A percentile compares a stretch with the other conserved stretches of the same genome.
Conservation (phyloP, 2,797 vertebrate genomes). For the Oophaga sylvatica region DNA sequence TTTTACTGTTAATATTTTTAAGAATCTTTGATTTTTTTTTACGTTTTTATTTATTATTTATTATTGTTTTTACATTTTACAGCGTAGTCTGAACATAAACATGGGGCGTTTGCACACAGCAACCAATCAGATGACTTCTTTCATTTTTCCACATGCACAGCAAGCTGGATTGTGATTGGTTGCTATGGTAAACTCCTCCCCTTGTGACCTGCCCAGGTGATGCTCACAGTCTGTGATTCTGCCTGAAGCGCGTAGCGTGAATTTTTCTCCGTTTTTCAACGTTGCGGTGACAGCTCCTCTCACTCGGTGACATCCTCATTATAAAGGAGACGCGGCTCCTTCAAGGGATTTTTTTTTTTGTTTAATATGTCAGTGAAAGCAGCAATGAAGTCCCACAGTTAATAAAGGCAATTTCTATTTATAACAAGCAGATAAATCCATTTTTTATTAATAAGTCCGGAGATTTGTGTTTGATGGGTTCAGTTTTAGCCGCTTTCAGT, state of each 20-base stretch:
- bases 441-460: neutral
- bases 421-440: slow-evolving; percentile 13
- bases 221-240: neutral
- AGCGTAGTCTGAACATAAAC: too few relatives aligned
- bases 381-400: neutral
- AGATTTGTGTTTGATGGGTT: neutral
- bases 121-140: too few relatives aligned
- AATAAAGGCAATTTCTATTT: slow-evolving; percentile 14
- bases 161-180: neutral
- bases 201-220: neutral
- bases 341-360: neutral
- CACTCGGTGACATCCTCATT: neutral
- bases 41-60: too few relatives aligned
- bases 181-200: neutral
- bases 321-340: neutral
- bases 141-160: too few relatives aligned
- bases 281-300: too few relatives aligned
- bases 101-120: too few relatives aligned
- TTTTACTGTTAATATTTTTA: too few relatives aligned
- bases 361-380: neutral
- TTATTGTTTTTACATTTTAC: too few relatives aligned
- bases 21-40: too few relatives aligned
- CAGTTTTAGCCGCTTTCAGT: neutral
- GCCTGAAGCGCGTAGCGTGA: too few relatives aligned
- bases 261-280: too few relatives aligned